Base-by-base conservation (phyloP, 2,888 invertebrate genomes). In the Drosophila buzzatii region DNA sequence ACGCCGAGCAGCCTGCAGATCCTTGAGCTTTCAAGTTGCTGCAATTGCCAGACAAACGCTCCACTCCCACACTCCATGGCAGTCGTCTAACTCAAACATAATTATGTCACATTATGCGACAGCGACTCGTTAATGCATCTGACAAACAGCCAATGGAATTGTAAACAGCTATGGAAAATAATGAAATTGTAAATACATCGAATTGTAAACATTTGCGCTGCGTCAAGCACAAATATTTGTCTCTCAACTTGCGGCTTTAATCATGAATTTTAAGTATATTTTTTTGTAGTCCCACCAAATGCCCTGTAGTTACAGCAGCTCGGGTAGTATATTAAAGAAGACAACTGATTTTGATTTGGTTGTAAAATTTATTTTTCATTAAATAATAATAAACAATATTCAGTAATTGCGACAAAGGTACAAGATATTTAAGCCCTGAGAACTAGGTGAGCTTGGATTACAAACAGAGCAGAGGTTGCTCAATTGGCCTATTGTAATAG, bases 101-200 rank as follows among this genome's bases (percentile, higher is more conserved):
- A 85, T 77, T 74, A 78, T 85, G 82, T 59, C 79, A 81, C 84
- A 85, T 85, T 86, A 85, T 82, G 82, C 81, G 69, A 70, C 69
- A 53, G 16, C 49, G 27, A 44, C 80, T 57, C 72, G 82, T 75
- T 86, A 82, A 82, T 84, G 81, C 72, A 65, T 75, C 73, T 55
- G 66, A 73, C 79, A 84, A 79, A 82, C 81, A 82, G 68, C 37
- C 60, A 57, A 78, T 74, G 74, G 70, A 45, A 67, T 59, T 60
- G 70, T 69, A 66, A 69, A 73, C 79, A 58, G 27, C 53, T 52
- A 53, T 58, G 66, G 69, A 81, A 79, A 73, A 84, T 86, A 85
- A 85, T 85, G 82, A 84, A 86, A 86, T 86, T 84, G 86, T 85
- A 85, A 85, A 85, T 77, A 76, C 53, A 76, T 79, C 51, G 80